Evolutionary conservation across 2,113 vertebrate genomes (phyloP).

Genomic region (Prietella phreatophila): DNA sequence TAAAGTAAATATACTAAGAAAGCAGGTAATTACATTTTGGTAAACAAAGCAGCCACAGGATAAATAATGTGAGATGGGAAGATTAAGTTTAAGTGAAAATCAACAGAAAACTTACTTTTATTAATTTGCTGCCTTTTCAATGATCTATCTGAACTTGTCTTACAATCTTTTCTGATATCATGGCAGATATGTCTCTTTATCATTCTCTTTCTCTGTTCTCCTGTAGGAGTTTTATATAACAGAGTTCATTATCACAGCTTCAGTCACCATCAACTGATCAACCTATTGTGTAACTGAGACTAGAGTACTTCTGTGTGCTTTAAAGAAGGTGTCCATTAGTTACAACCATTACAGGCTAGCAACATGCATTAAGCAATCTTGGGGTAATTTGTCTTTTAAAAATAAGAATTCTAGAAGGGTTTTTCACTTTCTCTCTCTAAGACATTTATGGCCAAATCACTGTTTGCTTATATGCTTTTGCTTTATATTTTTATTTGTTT

Average conservation of each 20-base stretch:
- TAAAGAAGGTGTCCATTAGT: neutral
- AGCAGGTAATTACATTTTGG: too few species aligned
- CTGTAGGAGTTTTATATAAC: too few species aligned
- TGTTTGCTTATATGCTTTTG: neutral
- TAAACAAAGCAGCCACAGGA: too few species aligned
- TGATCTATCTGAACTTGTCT: neutral
- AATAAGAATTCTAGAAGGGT: neutral
- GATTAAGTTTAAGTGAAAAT: neutral
- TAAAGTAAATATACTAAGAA: too few species aligned
- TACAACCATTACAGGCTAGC: neutral
- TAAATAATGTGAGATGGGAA: neutral
- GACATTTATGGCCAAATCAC: too few species aligned
- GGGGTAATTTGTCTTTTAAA: neutral
- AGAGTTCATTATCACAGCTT: too few species aligned
- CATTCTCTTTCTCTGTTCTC: too few species aligned
- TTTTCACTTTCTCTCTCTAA: neutral
- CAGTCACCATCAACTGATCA: too few species aligned
- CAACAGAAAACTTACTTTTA: neutral
- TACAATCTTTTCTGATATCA: too few species aligned
- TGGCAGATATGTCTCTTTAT: too few species aligned
- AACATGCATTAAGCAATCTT: neutral
- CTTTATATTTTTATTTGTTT: neutral
- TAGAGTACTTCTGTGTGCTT: constrained; percentile 6
- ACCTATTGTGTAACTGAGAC: too few species aligned
- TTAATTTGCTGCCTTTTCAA: neutral